Conservation (phyloP, 2,888 invertebrate species). For the Bellardia pandia region DNA sequence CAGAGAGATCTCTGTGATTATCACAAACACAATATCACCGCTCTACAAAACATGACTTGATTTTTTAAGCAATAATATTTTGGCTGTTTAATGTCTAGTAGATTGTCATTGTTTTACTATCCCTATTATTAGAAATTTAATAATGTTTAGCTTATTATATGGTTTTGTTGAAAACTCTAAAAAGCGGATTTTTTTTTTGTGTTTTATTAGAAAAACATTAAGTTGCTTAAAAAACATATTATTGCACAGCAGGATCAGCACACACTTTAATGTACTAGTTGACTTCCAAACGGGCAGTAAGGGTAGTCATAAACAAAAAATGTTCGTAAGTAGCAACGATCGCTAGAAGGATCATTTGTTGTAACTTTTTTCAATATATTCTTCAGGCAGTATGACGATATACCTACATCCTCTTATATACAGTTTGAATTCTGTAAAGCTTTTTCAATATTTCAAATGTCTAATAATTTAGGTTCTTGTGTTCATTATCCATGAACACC, state of each 20-base stretch:
- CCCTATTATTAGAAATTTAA: background rate
- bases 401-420: no score
- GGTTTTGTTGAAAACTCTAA: background rate
- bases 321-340: no score
- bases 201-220: background rate
- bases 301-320: background rate
- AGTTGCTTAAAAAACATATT: conserved; percentile 67
- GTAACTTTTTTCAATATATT: no score
- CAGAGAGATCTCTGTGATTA: conserved; percentile 33
- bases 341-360: no score
- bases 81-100: conserved; percentile 53
- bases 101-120: background rate
- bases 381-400: no score
- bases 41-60: conserved; percentile 56
- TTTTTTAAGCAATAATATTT: conserved; percentile 47
- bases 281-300: background rate
- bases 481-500: background rate
- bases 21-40: conserved; percentile 67
- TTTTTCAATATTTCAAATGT: no score
- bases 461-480: background rate
- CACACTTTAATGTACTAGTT: background rate
- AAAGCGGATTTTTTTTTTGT: conserved; percentile 18
- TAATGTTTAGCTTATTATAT: background rate
- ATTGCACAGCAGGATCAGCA: conserved; percentile 68
- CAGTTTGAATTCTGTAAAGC: no score